A percentile compares a stretch with the other conserved stretches of the same genome.
phyloP scores from a whole-genome alignment of 2,797 vertebrate species.

The Naso thynnoides region DNA sequence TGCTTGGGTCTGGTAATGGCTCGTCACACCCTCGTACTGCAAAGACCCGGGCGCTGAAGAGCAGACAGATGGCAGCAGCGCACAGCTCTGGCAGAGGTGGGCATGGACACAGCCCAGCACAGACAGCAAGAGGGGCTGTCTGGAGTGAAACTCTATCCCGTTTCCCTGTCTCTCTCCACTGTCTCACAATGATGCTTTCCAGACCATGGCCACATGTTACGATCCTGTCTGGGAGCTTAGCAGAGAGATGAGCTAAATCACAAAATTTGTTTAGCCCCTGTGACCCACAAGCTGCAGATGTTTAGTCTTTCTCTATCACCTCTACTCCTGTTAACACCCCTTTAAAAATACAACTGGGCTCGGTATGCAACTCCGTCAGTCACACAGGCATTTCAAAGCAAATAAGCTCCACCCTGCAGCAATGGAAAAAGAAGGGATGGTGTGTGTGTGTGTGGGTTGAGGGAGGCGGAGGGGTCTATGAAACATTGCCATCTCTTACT shows the following conservation, averaged over 20 bases:
- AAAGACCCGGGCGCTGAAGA: conserved; percentile 31
- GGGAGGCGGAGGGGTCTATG: conserved; percentile 14
- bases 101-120: conserved; percentile 37
- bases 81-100: conserved; percentile 62
- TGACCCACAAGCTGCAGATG: conserved; percentile 16
- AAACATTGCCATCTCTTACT: conserved; percentile 63
- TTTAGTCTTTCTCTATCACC: conserved; percentile 9
- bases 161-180: conserved; percentile 47
- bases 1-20: conserved; percentile 30
- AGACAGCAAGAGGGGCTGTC: conserved; percentile 42
- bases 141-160: conserved; percentile 53
- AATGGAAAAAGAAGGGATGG: conserved; percentile 49
- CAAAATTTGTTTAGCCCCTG: conserved; percentile 26
- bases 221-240: conserved; percentile 43
- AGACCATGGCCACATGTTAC: conserved; percentile 43
- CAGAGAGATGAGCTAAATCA: conserved; percentile 35
- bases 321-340: conserved; percentile 24
- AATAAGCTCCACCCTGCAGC: conserved; percentile 77
- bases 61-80: conserved; percentile 54
- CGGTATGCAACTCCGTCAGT: conserved; percentile 63
- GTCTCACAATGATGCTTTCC: conserved; percentile 44
- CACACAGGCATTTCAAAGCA: conserved; percentile 79
- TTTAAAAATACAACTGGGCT: conserved; percentile 56
- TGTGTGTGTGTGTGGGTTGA: conserved; percentile 27
- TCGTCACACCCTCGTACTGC: conserved; percentile 13